A percentile compares a stretch with the other conserved stretches of the same genome.
Conservation (phyloP, 1,140 invertebrate species). For the Drosophila dunni region DNA sequence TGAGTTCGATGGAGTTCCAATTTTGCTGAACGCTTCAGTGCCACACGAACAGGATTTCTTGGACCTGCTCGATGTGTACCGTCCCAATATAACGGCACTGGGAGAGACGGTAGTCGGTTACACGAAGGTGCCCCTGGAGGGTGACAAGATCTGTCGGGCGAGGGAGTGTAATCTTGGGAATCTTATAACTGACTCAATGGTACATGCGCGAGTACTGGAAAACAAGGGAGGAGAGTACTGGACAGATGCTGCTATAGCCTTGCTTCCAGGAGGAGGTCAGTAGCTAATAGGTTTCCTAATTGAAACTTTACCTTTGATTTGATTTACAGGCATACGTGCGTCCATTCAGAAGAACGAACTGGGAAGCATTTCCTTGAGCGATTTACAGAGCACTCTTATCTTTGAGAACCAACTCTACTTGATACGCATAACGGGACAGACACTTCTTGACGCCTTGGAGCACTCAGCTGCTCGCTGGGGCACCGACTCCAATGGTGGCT, state of each 20-base stretch:
- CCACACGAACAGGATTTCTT: constrained; percentile 88
- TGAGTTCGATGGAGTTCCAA: constrained; percentile 90
- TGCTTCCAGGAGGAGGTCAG: constrained; percentile 89
- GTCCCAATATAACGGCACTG: constrained; percentile 86
- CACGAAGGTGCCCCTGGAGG: constrained; percentile 88
- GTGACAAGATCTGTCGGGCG: constrained; percentile 87
- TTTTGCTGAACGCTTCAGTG: constrained; percentile 89
- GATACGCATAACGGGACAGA: constrained; percentile 86
- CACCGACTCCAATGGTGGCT: constrained; percentile 86
- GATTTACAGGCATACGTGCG: constrained; percentile 59
- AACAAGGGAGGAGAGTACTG: constrained; percentile 86
- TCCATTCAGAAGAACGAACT: constrained; percentile 56
- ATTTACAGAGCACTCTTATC: constrained; percentile 85
- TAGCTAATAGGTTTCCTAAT: neutral
- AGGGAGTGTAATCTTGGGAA: constrained; percentile 95
- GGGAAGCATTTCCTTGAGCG: constrained; percentile 62
- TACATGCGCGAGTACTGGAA: constrained; percentile 85
- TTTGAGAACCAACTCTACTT: constrained; percentile 86
- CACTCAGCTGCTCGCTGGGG: constrained; percentile 85
- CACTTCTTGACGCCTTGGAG: constrained; percentile 85
- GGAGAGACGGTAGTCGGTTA: constrained; percentile 87
- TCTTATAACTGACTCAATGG: constrained; percentile 90
- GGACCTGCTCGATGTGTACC: constrained; percentile 88
- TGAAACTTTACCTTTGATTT: neutral
- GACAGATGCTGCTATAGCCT: constrained; percentile 91